Percentiles rank a stretch among this genome's conserved stretches.
Conservation (phyloP, 2,888 invertebrate species). For the Auanema sp. region DNA sequence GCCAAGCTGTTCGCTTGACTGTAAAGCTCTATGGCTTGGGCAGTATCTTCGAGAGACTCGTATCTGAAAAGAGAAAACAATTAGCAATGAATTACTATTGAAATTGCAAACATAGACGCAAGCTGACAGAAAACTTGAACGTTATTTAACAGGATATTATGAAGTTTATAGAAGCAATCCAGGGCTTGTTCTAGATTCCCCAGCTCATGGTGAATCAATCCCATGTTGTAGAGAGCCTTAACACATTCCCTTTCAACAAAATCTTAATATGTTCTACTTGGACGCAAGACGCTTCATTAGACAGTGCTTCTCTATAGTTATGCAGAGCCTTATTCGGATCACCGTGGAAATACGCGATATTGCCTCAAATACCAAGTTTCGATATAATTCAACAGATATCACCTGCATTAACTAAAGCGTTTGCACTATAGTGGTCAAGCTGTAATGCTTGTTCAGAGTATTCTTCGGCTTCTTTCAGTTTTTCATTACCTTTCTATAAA, state of each 20-base stretch:
- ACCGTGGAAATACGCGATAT: constrained; percentile 76
- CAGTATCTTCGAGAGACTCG: constrained; percentile 72
- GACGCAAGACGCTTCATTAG: constrained; percentile 79
- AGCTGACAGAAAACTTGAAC: constrained; percentile 80
- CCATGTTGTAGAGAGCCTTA: constrained; percentile 60
- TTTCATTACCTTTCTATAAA: constrained; percentile 77
- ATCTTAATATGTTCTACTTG: constrained; percentile 14
- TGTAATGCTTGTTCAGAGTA: constrained; percentile 77
- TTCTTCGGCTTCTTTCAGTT: constrained; percentile 74
- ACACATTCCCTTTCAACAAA: too few species aligned
- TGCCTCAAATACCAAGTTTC: constrained; percentile 70
- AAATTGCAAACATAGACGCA: constrained; percentile 71
- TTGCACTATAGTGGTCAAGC: constrained; percentile 78
- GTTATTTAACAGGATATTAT: constrained; percentile 74
- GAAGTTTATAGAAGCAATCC: constrained; percentile 79
- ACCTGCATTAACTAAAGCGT: constrained; percentile 78
- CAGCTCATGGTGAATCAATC: constrained; percentile 75
- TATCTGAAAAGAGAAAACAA: constrained; percentile 68
- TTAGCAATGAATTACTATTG: constrained; percentile 1
- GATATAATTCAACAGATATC: background rate
- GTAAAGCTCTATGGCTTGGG: constrained; percentile 70
- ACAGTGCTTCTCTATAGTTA: constrained; percentile 73
- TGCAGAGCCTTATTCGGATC: constrained; percentile 49
- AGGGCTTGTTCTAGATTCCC: constrained; percentile 77
- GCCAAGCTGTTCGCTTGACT: constrained; percentile 75